Percentiles rank a stretch among this genome's conserved stretches.
Conservation (phyloP, 1,140 invertebrate species). For the Sesamia nonagrioides region DNA sequence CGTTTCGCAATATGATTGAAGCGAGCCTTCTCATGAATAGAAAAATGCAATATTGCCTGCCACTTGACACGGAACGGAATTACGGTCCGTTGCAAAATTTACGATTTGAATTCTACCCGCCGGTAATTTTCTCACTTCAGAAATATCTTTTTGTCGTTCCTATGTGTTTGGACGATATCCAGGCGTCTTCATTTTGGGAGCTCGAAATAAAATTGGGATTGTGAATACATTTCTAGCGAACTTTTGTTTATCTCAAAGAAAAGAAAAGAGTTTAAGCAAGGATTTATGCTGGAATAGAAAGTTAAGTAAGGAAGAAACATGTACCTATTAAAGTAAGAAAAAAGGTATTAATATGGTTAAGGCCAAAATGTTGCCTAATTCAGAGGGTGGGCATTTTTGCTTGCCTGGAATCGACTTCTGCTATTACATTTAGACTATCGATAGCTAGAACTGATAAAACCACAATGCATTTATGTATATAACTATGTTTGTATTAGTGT, state of each 20-base stretch:
- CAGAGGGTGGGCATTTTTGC: no score
- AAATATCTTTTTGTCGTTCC: constrained; percentile 23
- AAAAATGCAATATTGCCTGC: constrained; percentile 56
- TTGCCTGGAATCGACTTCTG: no score
- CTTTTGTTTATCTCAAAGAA: neutral
- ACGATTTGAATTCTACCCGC: constrained; percentile 49
- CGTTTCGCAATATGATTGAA: constrained; percentile 42
- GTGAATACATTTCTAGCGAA: neutral
- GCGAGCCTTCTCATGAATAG: constrained; percentile 42
- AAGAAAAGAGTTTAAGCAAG: neutral
- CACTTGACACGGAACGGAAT: constrained; percentile 50
- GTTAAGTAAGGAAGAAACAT: neutral
- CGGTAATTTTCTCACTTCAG: constrained; percentile 13
- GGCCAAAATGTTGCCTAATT: no score
- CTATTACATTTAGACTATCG: neutral
- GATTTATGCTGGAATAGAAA: neutral
- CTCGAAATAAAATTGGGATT: constrained; percentile 15
- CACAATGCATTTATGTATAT: no score
- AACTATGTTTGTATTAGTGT: neutral
- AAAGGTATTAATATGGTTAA: no score
- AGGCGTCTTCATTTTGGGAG: neutral
- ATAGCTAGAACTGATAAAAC: neutral
- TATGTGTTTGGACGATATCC: constrained; percentile 34
- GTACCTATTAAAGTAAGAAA: no score
- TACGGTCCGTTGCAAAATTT: constrained; percentile 46